Conservation (phyloP, 1,140 invertebrate species). For the Neodiprion pinetum region DNA sequence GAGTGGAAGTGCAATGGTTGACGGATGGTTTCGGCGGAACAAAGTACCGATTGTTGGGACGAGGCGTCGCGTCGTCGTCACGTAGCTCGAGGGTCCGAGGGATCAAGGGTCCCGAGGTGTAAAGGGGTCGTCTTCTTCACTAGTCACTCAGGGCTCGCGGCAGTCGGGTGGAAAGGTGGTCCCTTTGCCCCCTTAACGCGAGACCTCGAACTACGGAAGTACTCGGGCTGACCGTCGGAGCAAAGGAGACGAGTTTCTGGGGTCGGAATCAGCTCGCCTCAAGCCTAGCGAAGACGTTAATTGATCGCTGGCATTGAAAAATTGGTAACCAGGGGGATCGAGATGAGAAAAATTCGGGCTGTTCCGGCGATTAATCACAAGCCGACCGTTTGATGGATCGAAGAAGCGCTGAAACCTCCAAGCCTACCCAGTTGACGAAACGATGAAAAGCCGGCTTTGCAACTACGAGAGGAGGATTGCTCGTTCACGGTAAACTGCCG, state of each 20-base stretch:
- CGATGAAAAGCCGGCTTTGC: background rate
- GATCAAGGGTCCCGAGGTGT: conserved; percentile 6
- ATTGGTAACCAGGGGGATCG: too few relatives aligned
- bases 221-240: background rate
- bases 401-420: background rate
- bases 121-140: background rate
- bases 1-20: too few relatives aligned
- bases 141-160: background rate
- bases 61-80: background rate
- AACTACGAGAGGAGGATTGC: background rate
- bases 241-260: background rate
- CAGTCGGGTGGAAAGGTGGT: background rate
- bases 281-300: too few relatives aligned
- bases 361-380: background rate
- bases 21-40: background rate
- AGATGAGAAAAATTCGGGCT: too few relatives aligned
- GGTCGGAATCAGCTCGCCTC: background rate
- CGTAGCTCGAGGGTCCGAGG: background rate
- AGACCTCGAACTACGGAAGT: background rate
- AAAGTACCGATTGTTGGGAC: background rate
- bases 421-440: background rate
- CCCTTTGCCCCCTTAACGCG: conserved; percentile 6
- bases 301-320: too few relatives aligned
- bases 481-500: too few relatives aligned
- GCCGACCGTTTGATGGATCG: background rate